Evolutionary conservation across 2,797 vertebrate species (phyloP).

Genomic region (Chelonia mydas): DNA sequence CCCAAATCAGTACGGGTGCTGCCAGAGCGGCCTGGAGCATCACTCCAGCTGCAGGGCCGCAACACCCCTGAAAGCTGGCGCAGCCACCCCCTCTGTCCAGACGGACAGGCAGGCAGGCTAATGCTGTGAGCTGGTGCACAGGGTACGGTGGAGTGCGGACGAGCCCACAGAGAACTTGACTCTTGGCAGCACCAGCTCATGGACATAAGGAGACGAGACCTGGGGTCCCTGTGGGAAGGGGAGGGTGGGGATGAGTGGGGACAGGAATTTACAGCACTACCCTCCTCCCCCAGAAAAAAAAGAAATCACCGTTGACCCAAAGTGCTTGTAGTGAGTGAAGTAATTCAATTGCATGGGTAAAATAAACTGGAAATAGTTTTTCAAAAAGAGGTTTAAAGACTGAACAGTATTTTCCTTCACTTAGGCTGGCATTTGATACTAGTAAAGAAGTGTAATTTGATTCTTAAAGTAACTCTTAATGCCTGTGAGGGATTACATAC

Average conservation of each 20-base stretch:
- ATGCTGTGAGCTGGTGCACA: neutral
- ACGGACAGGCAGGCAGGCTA: neutral
- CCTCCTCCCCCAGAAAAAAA: neutral
- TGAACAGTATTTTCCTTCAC: constrained; percentile 40
- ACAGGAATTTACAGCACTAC: neutral
- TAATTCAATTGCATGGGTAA: neutral
- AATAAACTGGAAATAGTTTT: constrained; percentile 25
- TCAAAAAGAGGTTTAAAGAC: constrained; percentile 17
- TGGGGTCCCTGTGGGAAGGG: neutral
- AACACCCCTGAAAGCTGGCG: neutral
- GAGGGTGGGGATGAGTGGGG: neutral
- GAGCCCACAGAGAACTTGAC: neutral
- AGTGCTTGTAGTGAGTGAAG: neutral
- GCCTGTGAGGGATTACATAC: constrained; percentile 61
- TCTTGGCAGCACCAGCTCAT: neutral
- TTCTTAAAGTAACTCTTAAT: constrained; percentile 46
- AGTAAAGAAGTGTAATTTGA: constrained; percentile 37
- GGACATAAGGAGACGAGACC: neutral
- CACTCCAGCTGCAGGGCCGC: neutral
- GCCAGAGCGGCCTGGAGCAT: neutral
- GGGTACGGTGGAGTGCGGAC: neutral
- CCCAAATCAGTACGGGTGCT: neutral
- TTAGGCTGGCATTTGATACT: constrained; percentile 45
- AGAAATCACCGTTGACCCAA: neutral
- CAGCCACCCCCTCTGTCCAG: neutral